A percentile compares a stretch with the other conserved stretches of the same genome.
These are phyloP conservation scores for Dermatemys mawii DNA, from an alignment of 2,113 vertebrate genomes.

Conservation along the genomic window DNA sequence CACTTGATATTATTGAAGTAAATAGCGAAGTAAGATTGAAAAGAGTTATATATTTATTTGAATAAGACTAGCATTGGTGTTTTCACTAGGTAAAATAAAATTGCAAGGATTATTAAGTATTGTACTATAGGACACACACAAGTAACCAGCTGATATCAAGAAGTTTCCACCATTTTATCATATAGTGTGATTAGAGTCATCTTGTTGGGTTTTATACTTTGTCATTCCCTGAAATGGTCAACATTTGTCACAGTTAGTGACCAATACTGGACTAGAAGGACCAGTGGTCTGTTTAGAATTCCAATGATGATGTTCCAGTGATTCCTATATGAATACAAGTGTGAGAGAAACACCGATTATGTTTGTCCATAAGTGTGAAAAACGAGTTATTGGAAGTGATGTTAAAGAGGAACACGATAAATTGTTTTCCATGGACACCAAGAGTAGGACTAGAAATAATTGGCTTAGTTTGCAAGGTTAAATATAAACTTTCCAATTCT, in stretches of 20 bases:
- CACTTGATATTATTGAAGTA: accelerated
- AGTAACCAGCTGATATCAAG: neutral
- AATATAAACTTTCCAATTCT: neutral
- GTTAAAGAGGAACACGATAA: neutral
- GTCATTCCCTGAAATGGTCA: slow-evolving; percentile 12
- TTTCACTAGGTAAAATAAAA: accelerated
- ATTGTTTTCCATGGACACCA: neutral
- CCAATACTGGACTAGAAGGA: neutral
- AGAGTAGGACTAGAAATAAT: neutral
- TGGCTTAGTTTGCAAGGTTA: neutral
- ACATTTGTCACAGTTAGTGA: neutral
- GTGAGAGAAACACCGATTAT: neutral
- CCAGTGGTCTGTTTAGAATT: neutral
- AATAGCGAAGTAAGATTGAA: neutral
- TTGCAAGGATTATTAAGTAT: neutral
- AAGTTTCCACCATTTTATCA: accelerated
- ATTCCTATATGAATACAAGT: accelerated
- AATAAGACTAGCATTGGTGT: neutral
- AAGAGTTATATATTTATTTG: accelerated
- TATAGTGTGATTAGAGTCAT: neutral
- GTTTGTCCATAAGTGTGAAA: neutral
- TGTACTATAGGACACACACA: neutral
- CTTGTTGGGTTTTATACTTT: neutral
- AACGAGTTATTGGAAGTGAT: neutral
- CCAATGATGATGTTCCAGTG: neutral